A percentile compares a stretch with the other conserved stretches of the same genome.
These are phyloP conservation scores for Macrochelys suwanniensis DNA, from an alignment of 2,797 vertebrate genomes.

Conservation along the genomic window DNA sequence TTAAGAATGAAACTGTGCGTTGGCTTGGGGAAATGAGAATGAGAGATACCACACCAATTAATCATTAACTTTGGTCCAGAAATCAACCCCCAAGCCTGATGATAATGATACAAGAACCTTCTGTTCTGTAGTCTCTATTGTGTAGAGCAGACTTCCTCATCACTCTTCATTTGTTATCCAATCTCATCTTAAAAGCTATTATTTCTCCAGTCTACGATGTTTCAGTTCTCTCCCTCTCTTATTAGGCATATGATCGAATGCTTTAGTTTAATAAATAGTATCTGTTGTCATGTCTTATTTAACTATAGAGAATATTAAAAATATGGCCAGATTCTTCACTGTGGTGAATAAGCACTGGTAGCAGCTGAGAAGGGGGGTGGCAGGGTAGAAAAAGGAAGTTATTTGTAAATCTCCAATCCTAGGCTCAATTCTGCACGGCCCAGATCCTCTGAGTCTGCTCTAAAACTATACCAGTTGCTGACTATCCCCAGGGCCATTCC, in stretches of 20 bases:
- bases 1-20: slow-evolving; percentile 49
- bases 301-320: not conserved
- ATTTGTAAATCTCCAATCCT: not conserved
- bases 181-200: not conserved
- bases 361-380: not conserved
- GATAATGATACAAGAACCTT: not conserved
- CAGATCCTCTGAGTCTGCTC: not conserved
- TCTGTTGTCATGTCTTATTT: not conserved
- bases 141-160: not conserved
- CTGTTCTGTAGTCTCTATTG: not conserved
- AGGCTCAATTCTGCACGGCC: not conserved
- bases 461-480: not conserved
- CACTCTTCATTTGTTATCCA: not conserved
- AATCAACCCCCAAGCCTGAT: not conserved
- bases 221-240: not conserved
- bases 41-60: slow-evolving; percentile 13
- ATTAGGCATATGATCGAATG: not conserved
- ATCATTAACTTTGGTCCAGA: slow-evolving; percentile 41
- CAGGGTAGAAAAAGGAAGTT: not conserved
- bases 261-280: not conserved
- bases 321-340: not conserved
- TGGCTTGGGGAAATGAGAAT: not conserved
- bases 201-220: not conserved
- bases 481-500: not conserved
- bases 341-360: not conserved